These are phyloP conservation scores for Thomomys bottae DNA, from an alignment of 2,113 vertebrate species.

Conservation along the genomic window DNA sequence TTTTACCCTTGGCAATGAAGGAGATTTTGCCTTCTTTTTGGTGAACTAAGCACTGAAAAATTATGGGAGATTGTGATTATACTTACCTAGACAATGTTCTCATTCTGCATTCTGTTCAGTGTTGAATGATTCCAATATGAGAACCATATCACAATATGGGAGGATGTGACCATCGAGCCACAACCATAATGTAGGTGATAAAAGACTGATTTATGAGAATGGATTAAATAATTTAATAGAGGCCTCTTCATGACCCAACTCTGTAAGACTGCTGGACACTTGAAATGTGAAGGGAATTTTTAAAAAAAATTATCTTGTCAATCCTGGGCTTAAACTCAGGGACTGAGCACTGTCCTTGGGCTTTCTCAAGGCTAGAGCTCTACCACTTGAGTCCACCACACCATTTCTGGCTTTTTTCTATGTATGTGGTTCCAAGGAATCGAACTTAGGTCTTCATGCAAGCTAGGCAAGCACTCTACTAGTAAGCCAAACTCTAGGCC, in stretches of 20 bases:
- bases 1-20: not conserved
- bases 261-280: not conserved
- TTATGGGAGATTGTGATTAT: not conserved
- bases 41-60: not conserved
- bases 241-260: constrained; percentile 46
- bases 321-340: no score
- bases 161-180: constrained; percentile 54
- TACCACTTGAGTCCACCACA: no score
- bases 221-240: constrained; percentile 69
- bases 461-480: no score
- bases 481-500: no score
- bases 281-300: constrained; percentile 48
- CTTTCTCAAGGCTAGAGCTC: no score
- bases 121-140: not conserved
- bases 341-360: no score
- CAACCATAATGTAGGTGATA: constrained; percentile 42
- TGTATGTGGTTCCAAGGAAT: no score
- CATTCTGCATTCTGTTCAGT: not conserved
- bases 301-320: no score
- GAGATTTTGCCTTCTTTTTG: not conserved
- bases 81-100: not conserved
- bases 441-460: no score
- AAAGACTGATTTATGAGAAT: constrained; percentile 62
- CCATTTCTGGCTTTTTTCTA: no score
- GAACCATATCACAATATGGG: constrained; percentile 19